Evolutionary conservation across 2,113 vertebrate genomes (phyloP).

Genomic region (Sapayoa aenigma): DNA sequence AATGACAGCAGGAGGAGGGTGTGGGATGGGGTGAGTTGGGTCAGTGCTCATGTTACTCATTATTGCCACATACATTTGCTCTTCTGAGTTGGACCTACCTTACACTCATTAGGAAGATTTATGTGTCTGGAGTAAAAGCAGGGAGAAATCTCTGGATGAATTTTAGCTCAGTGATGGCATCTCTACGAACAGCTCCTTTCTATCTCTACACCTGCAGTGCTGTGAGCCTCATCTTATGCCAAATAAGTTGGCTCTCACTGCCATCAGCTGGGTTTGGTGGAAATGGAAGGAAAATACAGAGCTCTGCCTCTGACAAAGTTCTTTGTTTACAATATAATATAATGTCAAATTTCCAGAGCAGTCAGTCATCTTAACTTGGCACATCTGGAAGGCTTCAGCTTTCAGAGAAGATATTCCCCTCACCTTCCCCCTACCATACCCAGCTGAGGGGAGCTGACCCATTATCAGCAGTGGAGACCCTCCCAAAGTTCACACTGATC

Average conservation of each 20-base stretch:
- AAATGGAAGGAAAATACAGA: background rate
- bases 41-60: background rate
- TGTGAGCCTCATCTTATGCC: background rate
- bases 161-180: background rate
- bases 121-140: background rate
- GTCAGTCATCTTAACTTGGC: background rate
- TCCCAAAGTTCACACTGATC: conserved; percentile 2
- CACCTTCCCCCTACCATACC: background rate
- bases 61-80: background rate
- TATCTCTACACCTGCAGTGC: background rate
- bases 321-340: background rate
- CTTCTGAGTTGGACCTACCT: conserved; percentile 2
- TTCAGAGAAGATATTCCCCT: background rate
- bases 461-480: background rate
- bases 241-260: background rate
- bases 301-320: background rate
- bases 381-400: background rate
- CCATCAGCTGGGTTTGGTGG: background rate
- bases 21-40: background rate
- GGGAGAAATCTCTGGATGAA: background rate
- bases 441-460: background rate
- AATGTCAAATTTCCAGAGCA: background rate
- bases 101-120: background rate
- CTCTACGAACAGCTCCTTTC: background rate
- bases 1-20: background rate